Conservation (phyloP, 2,888 invertebrate genomes). For the Orthosia gothica region DNA sequence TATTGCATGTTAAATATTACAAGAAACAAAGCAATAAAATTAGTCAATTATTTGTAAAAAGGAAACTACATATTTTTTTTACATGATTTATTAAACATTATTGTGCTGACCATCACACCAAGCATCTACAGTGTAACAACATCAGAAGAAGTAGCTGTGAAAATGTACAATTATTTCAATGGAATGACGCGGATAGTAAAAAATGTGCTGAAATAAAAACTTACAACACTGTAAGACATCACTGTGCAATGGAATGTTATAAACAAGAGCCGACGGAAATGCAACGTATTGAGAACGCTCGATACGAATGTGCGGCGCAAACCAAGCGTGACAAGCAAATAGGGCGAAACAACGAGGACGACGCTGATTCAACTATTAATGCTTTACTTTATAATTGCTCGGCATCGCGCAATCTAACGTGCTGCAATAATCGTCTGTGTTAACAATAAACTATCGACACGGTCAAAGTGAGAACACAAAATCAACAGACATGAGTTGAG, state of each 20-base stretch:
- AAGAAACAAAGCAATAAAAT: conserved; percentile 50
- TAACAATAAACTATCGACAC: conserved; percentile 27
- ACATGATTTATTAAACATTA: conserved; percentile 47
- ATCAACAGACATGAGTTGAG: conserved; percentile 10
- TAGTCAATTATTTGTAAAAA: conserved; percentile 25
- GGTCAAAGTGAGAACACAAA: conserved; percentile 10
- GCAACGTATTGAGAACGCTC: conserved; percentile 71
- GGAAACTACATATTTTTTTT: conserved; percentile 5
- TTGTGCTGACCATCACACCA: conserved; percentile 76
- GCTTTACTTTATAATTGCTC: conserved; percentile 69
- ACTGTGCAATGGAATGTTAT: conserved; percentile 73
- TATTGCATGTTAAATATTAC: conserved; percentile 43
- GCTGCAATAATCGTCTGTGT: conserved; percentile 24
- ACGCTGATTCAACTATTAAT: conserved; percentile 78
- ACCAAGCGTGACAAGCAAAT: conserved; percentile 86
- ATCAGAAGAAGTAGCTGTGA: conserved; percentile 47
- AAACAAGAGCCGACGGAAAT: conserved; percentile 70
- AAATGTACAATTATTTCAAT: conserved; percentile 50
- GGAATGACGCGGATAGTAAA: conserved; percentile 60
- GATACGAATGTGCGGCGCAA: conserved; percentile 72
- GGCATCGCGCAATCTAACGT: conserved; percentile 52
- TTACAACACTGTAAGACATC: conserved; percentile 60
- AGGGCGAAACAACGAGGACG: conserved; percentile 81
- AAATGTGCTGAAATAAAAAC: conserved; percentile 76
- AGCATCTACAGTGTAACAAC: conserved; percentile 68